Percentiles rank a stretch among this genome's conserved stretches.
Conservation (phyloP, 2,113 vertebrate species). For the Microcebus jonahi region DNA sequence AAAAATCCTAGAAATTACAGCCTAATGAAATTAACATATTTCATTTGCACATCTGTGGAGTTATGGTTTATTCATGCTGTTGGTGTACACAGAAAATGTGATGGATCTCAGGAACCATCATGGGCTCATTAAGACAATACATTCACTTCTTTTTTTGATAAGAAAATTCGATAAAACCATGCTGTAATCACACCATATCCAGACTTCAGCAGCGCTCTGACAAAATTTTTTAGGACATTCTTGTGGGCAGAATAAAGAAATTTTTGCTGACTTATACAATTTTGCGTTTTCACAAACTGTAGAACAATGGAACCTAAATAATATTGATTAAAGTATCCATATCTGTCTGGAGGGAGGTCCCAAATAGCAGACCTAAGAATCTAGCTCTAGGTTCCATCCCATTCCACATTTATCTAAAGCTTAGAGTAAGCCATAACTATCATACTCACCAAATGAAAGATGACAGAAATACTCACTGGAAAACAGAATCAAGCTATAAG, state of each 20-base stretch:
- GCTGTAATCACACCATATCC: not conserved
- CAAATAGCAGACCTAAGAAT: not conserved
- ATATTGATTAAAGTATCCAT: not conserved
- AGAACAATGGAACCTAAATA: not conserved
- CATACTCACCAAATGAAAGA: constrained; percentile 29
- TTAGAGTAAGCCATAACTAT: constrained; percentile 21
- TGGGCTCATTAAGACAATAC: not conserved
- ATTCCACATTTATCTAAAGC: constrained; percentile 33
- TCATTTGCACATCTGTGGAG: not conserved
- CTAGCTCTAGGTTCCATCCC: not conserved
- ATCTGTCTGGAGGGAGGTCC: not conserved
- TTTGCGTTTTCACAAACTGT: not conserved
- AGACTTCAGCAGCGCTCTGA: not conserved
- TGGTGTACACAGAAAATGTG: not conserved
- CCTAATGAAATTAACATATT: not conserved
- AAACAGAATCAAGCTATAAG: not conserved
- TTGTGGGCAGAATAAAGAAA: not conserved
- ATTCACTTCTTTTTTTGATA: not conserved
- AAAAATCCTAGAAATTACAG: not conserved
- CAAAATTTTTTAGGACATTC: not conserved
- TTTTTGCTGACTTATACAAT: not conserved
- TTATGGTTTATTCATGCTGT: not conserved
- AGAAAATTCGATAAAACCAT: not conserved
- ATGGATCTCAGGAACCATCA: not conserved
- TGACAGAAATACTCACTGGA: constrained; percentile 27